Base-by-base conservation (phyloP, 1,140 invertebrate species). In the Hyles euphorbiae region DNA sequence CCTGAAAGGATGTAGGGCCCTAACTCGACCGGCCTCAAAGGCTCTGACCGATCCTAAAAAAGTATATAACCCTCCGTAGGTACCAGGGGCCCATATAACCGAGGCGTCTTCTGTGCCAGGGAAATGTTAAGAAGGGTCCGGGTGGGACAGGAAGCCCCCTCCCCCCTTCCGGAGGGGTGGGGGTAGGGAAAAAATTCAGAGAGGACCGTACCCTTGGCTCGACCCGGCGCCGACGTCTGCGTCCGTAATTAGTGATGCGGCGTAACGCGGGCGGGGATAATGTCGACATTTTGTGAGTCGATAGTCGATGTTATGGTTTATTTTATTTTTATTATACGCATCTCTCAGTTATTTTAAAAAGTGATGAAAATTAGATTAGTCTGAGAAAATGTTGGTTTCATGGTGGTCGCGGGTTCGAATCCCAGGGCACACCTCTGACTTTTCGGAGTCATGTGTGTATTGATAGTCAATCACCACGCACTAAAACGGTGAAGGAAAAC, bases 111-210 rank as follows among this genome's bases (percentile, higher is more conserved):
- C 74, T 87, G 82, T 82, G 78, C 79, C 83, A 82, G 81, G 81
- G 81, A 77, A 87, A 85, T 81, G 79, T 82, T 87, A 87, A 83
- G 83, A 85, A 87, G 83, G 83, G 84, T 84, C 77, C 72, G 82
- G 79, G 79, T 69, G 78, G 77, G 76, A 73, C 70, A 69, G 77
- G 72, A 75, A 71, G 61, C 65, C 65, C 67, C 69, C 68, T 65
- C 72, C 36, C 70, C 75, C 74, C 72, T 74, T 76, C 80, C 74
- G 74, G 78, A 67, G 81, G 82, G 81, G 68, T 72, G 74, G 78
- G 77, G 65, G 78, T 68, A 74, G 78, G 81, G 77, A 87, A 85
- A 87, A 87, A 87, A 85, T 86, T 84, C 79, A 81, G 81, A 69
- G 73, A 76, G 77, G 78, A 77, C 80, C 75, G 81, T 82, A 82